Percentiles rank a stretch among this genome's conserved stretches.
phyloP scores from a whole-genome alignment of 2,113 vertebrate species.

The Nematolebias whitei region DNA sequence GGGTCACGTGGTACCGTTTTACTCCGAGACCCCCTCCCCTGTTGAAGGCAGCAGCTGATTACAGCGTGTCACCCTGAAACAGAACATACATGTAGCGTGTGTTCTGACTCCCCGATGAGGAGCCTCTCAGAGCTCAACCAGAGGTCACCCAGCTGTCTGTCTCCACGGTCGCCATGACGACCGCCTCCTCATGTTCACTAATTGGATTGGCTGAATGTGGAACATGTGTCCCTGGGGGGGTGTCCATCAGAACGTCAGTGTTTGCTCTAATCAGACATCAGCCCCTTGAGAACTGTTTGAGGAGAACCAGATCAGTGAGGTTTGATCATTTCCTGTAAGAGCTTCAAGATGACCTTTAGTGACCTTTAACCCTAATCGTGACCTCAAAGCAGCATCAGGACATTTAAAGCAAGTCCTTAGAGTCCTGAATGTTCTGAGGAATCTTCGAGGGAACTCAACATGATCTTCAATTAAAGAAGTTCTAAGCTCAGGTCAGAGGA shows the following conservation, averaged over 20 bases:
- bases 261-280: neutral
- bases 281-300: neutral
- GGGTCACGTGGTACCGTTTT: neutral
- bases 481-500: too few relatives aligned
- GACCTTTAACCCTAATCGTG: neutral
- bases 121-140: neutral
- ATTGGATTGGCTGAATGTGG: conserved; percentile 32
- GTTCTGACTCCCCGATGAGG: neutral
- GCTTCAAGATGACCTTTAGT: neutral
- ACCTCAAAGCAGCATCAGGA: too few relatives aligned
- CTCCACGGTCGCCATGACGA: conserved; percentile 20
- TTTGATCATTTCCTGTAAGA: neutral
- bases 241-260: neutral
- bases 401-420: too few relatives aligned
- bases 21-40: neutral
- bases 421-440: too few relatives aligned
- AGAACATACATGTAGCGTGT: neutral
- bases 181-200: conserved; percentile 22
- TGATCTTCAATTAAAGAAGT: too few relatives aligned
- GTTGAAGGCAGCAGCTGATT: neutral
- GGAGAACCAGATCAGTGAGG: neutral
- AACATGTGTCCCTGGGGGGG: neutral
- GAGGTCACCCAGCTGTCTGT: conserved; percentile 33
- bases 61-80: neutral
- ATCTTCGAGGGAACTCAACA: too few relatives aligned